Evolutionary conservation across 2,797 vertebrate species (phyloP).

Genomic region (Helarctos malayanus): DNA sequence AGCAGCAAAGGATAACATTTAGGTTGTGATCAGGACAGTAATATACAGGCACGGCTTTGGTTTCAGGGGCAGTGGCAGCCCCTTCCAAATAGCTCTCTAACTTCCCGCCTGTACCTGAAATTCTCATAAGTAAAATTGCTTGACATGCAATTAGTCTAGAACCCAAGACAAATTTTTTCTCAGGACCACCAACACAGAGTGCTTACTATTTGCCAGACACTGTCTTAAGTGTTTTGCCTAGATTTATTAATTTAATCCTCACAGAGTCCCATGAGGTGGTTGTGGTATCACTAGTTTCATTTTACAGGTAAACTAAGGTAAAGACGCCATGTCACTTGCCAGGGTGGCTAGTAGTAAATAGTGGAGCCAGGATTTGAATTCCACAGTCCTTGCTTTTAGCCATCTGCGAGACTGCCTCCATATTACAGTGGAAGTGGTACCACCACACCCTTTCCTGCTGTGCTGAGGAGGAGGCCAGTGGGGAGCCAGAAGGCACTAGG

Average conservation of each 20-base stretch:
- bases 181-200: neutral
- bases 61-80: neutral
- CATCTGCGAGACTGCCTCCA: neutral
- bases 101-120: neutral
- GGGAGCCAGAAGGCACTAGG: neutral
- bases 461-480: neutral
- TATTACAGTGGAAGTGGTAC: neutral
- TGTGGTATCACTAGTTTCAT: neutral
- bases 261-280: neutral
- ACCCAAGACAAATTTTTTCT: neutral
- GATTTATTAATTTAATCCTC: neutral
- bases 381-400: neutral
- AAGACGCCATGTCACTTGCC: neutral
- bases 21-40: neutral
- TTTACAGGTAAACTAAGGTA: neutral
- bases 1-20: neutral
- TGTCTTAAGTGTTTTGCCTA: neutral
- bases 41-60: neutral
- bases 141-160: neutral
- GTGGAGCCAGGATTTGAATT: slow-evolving; percentile 7
- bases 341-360: neutral
- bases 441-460: neutral
- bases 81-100: neutral
- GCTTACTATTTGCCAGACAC: neutral
- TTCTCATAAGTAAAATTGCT: slow-evolving; percentile 10